These are phyloP conservation scores for Melospiza melodia DNA, from an alignment of 2,113 vertebrate species.

Conservation along the genomic window DNA sequence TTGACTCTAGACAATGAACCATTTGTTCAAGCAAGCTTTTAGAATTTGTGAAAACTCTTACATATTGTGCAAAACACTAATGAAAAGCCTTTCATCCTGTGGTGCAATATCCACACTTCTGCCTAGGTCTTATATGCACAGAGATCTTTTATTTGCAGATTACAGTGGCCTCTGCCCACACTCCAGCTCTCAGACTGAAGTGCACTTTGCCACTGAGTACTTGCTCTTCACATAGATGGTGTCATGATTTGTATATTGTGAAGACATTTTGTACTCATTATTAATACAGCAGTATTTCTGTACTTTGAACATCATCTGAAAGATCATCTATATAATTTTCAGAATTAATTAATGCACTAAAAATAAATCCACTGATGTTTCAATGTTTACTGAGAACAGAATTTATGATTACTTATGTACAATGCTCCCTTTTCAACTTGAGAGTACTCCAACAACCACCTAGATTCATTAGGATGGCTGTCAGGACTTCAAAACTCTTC, in stretches of 20 bases:
- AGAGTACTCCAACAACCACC: neutral
- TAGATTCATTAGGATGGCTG: neutral
- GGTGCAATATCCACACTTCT: neutral
- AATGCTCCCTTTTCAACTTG: neutral
- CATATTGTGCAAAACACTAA: neutral
- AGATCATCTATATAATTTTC: neutral
- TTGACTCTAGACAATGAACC: neutral
- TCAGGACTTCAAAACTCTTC: neutral
- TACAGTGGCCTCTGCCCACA: neutral
- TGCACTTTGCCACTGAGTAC: neutral
- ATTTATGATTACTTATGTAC: neutral
- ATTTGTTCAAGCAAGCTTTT: neutral
- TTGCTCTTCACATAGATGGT: rapidly evolving
- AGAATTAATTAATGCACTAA: neutral
- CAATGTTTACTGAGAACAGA: neutral
- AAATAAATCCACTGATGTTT: neutral
- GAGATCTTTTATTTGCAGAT: neutral
- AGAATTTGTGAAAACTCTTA: neutral
- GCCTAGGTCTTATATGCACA: neutral
- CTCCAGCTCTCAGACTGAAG: neutral
- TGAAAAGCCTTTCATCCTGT: neutral
- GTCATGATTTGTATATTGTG: neutral
- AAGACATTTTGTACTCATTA: neutral
- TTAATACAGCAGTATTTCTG: neutral
- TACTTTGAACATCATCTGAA: neutral